phyloP scores from a whole-genome alignment of 2,113 vertebrate genomes.

The Centropristis striata region DNA sequence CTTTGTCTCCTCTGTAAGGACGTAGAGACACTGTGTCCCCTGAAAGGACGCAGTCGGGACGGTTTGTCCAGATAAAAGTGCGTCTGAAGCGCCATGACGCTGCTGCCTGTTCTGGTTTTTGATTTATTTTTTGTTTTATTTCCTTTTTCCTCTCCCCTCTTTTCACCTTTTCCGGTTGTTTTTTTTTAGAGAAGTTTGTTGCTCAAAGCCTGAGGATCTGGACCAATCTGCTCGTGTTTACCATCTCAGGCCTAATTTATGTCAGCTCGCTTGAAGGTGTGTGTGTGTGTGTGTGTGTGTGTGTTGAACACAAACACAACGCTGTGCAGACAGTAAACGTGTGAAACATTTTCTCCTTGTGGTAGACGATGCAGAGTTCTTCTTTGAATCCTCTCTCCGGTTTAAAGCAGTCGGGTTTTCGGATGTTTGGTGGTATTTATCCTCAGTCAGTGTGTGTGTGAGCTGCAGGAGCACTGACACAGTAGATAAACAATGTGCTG shows the following conservation, averaged over 20 bases:
- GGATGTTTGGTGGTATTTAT: too few species aligned
- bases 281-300: conserved; percentile 15
- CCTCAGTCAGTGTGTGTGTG: too few species aligned
- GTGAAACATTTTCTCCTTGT: too few species aligned
- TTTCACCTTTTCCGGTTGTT: too few species aligned
- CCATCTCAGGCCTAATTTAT: conserved; percentile 13
- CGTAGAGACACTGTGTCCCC: background rate
- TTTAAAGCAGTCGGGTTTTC: too few species aligned
- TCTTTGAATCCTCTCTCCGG: too few species aligned
- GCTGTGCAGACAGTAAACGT: too few species aligned
- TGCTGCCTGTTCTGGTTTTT: conserved; percentile 6
- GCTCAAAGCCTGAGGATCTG: conserved; percentile 10
- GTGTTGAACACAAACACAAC: too few species aligned
- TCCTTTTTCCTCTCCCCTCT: background rate
- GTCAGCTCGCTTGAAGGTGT: background rate
- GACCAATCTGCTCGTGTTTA: conserved; percentile 8
- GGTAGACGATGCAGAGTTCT: too few species aligned
- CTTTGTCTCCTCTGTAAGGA: background rate
- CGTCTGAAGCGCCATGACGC: background rate
- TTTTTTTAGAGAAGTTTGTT: background rate
- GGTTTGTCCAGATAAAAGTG: background rate
- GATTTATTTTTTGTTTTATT: fast-evolving
- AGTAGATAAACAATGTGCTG: too few species aligned
- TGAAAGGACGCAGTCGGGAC: background rate
- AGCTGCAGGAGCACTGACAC: too few species aligned